These are phyloP conservation scores for Chelmon rostratus DNA, from an alignment of 2,797 vertebrate genomes.

Conservation along the genomic window DNA sequence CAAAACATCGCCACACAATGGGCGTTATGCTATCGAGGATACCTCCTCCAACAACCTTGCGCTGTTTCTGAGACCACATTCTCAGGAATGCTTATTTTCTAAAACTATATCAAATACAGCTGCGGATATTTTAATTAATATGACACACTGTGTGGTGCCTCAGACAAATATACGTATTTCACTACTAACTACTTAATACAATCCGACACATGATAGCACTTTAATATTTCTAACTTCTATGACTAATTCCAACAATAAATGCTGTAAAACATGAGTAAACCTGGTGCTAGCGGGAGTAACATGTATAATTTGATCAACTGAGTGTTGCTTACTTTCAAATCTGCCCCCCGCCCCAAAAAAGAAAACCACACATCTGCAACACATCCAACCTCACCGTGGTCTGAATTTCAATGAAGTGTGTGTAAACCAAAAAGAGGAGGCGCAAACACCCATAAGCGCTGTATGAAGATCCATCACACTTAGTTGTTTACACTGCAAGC, in stretches of 20 bases:
- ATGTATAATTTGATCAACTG: neutral
- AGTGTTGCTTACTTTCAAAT: slow-evolving; percentile 7
- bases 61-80: slow-evolving; percentile 7
- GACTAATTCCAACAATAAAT: neutral
- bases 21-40: slow-evolving; percentile 43
- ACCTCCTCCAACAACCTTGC: slow-evolving; percentile 8
- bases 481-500: slow-evolving; percentile 74
- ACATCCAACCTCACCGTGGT: slow-evolving; percentile 25
- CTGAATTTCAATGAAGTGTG: slow-evolving; percentile 60
- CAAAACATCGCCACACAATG: slow-evolving; percentile 52
- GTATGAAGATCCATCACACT: slow-evolving; percentile 65
- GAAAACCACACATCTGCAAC: slow-evolving; percentile 33
- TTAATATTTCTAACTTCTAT: neutral
- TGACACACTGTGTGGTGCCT: slow-evolving; percentile 2
- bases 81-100: slow-evolving; percentile 17
- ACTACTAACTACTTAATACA: no score
- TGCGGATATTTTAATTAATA: slow-evolving; percentile 24
- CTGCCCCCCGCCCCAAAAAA: slow-evolving; percentile 13
- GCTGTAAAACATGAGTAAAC: neutral
- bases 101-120: slow-evolving; percentile 16
- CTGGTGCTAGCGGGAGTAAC: neutral
- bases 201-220: neutral
- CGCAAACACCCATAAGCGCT: slow-evolving; percentile 56
- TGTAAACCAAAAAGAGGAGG: slow-evolving; percentile 35
- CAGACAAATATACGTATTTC: neutral